Percentiles rank a stretch among this genome's conserved stretches.
phyloP scores from a whole-genome alignment of 2,113 vertebrate genomes.

The Podocnemis expansa region DNA sequence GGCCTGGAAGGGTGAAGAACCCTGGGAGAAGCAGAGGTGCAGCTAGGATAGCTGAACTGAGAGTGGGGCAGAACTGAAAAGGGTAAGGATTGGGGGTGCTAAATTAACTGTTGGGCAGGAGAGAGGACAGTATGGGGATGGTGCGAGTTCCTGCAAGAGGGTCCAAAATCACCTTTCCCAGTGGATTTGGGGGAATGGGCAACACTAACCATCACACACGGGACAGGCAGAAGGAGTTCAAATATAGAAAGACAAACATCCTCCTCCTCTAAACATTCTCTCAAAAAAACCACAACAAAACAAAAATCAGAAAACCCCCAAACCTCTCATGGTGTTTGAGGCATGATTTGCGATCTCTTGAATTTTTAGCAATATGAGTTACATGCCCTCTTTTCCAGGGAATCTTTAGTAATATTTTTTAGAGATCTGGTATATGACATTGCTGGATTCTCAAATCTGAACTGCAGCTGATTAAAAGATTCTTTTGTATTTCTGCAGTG shows the following conservation, averaged over 20 bases:
- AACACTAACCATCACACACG: not conserved
- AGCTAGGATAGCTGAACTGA: not conserved
- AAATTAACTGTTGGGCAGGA: not conserved
- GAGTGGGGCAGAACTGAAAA: too few species aligned
- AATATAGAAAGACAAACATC: not conserved
- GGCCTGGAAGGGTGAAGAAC: not conserved
- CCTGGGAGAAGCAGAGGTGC: not conserved
- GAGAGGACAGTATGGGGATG: not conserved
- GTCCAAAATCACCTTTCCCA: not conserved
- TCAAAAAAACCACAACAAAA: too few species aligned
- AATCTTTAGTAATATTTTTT: rapidly evolving
- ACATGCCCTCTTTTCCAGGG: not conserved
- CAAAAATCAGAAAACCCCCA: too few species aligned
- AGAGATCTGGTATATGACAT: not conserved
- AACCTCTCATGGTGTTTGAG: not conserved
- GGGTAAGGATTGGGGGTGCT: not conserved
- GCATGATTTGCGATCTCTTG: not conserved
- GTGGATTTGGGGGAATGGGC: not conserved
- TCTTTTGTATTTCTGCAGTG: not conserved
- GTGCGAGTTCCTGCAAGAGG: not conserved
- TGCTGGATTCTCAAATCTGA: not conserved
- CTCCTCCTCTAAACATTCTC: not conserved
- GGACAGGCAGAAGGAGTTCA: not conserved
- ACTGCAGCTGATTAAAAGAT: not conserved
- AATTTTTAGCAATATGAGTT: not conserved